Percentiles rank a stretch among this genome's conserved stretches.
Evolutionary conservation across 2,797 vertebrate species (phyloP).

Genomic region (Coracias cyanogaster): DNA sequence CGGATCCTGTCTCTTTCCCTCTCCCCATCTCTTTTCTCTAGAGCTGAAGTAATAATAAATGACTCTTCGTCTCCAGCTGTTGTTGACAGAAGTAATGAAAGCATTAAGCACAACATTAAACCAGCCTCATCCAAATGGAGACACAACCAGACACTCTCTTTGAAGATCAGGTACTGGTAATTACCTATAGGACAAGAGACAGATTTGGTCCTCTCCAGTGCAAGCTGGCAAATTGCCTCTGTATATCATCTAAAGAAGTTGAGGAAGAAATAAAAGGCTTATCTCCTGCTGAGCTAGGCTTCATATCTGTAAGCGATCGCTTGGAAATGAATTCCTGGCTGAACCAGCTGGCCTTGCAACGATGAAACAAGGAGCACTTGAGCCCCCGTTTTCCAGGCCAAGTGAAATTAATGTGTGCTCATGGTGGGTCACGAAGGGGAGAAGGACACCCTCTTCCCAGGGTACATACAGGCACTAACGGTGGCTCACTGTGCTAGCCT

Average conservation of each 20-base stretch:
- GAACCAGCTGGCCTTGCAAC: background rate
- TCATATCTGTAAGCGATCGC: constrained; percentile 42
- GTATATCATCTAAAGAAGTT: constrained; percentile 59
- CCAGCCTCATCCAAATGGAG: constrained; percentile 79
- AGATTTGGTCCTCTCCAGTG: constrained; percentile 44
- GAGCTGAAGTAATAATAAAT: constrained; percentile 81
- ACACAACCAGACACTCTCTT: constrained; percentile 85
- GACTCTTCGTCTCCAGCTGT: constrained; percentile 79
- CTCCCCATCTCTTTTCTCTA: constrained; percentile 45
- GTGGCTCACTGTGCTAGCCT: background rate
- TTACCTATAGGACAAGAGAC: constrained; percentile 64
- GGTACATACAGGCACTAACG: background rate
- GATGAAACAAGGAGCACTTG: background rate
- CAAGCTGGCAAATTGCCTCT: constrained; percentile 55
- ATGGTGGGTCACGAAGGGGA: background rate
- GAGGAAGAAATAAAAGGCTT: constrained; percentile 67
- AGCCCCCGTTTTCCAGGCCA: background rate
- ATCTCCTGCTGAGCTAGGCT: constrained; percentile 51
- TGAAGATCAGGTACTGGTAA: constrained; percentile 84
- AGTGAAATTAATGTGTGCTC: background rate
- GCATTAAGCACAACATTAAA: constrained; percentile 79
- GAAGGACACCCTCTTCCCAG: background rate
- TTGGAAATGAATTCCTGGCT: constrained; percentile 38
- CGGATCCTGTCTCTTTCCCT: constrained; percentile 51
- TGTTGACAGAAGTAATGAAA: constrained; percentile 82